Evolutionary conservation across 2,797 vertebrate genomes (phyloP).

Genomic region (Tapirus indicus): DNA sequence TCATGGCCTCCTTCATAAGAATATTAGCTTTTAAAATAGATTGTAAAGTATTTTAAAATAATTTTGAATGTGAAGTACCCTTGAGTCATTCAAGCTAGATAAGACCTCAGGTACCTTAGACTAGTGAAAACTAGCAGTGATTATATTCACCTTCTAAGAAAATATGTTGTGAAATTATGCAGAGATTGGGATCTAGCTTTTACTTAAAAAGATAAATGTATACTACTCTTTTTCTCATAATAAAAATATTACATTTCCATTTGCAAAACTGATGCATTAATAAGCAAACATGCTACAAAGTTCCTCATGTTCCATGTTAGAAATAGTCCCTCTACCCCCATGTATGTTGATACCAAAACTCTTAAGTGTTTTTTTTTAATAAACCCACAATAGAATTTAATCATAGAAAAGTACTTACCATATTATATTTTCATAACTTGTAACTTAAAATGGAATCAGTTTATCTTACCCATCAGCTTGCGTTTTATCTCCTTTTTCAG

Average conservation of each 20-base stretch:
- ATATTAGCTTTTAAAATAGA: conserved; percentile 57
- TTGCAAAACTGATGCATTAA: conserved; percentile 61
- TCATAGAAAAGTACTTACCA: conserved; percentile 37
- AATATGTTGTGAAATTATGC: conserved; percentile 29
- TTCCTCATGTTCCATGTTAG: not conserved
- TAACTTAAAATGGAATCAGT: conserved; percentile 54
- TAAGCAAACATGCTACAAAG: conserved; percentile 20
- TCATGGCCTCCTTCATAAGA: not conserved
- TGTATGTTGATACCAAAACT: conserved; percentile 30
- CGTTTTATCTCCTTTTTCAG: conserved; percentile 42
- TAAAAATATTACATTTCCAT: conserved; percentile 46
- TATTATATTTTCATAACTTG: conserved; percentile 52
- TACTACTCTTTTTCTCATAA: conserved; percentile 45
- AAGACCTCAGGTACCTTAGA: conserved; percentile 60
- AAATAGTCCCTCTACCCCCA: not conserved
- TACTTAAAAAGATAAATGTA: conserved; percentile 40
- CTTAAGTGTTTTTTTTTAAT: not conserved
- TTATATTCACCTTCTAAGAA: conserved; percentile 44
- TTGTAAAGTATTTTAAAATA: conserved; percentile 65
- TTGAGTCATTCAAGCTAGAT: conserved; percentile 54
- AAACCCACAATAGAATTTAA: conserved; percentile 46
- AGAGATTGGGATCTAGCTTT: conserved; percentile 50
- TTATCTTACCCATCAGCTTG: conserved; percentile 63
- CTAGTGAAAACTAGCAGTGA: conserved; percentile 19
- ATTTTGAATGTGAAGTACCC: conserved; percentile 60